phyloP scores from a whole-genome alignment of 2,113 vertebrate species.

The Pterocles burchelli region DNA sequence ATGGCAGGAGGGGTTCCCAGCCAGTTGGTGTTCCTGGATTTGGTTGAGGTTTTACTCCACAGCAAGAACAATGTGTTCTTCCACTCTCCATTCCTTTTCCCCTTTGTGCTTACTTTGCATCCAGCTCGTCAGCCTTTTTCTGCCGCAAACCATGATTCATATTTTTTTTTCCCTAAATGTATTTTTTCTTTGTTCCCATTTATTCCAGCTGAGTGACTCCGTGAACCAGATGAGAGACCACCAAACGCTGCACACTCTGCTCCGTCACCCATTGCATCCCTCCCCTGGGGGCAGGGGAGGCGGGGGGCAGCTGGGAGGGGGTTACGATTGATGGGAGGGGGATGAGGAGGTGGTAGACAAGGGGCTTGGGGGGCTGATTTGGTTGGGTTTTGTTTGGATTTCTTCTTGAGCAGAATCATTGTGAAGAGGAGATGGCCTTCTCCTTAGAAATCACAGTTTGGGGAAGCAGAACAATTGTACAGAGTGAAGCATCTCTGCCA shows the following conservation, averaged over 20 bases:
- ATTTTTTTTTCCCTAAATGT: conserved; percentile 33
- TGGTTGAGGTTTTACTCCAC: neutral
- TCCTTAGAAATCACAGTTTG: conserved; percentile 8
- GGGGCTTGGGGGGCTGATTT: conserved; percentile 29
- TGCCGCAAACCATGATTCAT: conserved; percentile 14
- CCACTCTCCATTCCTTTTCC: neutral
- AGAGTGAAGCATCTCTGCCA: neutral
- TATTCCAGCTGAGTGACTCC: conserved; percentile 81
- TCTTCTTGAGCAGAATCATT: conserved; percentile 32
- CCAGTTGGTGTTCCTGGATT: neutral
- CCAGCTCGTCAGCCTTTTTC: conserved; percentile 5
- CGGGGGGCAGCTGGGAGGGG: neutral
- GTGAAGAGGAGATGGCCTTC: neutral
- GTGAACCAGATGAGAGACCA: conserved; percentile 72
- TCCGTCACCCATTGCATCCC: conserved; percentile 26
- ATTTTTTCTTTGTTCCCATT: conserved; percentile 74
- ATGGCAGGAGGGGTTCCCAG: neutral
- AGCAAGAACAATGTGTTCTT: neutral
- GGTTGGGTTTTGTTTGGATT: conserved; percentile 6
- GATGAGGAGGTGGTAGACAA: conserved; percentile 12
- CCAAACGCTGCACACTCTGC: conserved; percentile 57
- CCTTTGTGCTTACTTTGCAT: neutral
- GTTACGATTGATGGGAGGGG: neutral
- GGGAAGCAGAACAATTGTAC: neutral
- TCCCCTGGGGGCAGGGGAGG: neutral